Evolutionary conservation across 2,113 vertebrate species (phyloP), one percentile per base, ranked within the genome.

Genomic region (Calonectris borealis): DNA sequence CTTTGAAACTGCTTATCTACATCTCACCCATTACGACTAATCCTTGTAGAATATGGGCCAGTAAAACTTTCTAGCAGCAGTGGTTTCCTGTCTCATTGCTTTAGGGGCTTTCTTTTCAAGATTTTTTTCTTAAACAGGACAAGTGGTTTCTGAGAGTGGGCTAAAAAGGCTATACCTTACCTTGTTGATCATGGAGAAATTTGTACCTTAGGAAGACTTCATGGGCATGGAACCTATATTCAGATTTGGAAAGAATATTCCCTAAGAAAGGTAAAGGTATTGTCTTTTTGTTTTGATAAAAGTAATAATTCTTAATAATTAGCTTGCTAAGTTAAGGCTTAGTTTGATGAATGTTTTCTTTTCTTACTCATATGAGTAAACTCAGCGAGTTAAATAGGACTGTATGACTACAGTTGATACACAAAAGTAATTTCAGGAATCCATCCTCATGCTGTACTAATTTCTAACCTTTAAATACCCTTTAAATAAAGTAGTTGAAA

Each of bases 41-140:
- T 71, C 27, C 24, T 52, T 82, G 26, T 58, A 79, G 44, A 72
- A 24, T 34, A 40, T 21, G 44, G 54, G 75, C 20, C 32, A 90
- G 51, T 65, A 66, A 83, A 85, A 54, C 27, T 24, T 70, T 24
- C 1, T 72, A 93, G 84, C 66, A 81, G 76, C 86, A 94, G 75
- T 95, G 87, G 87, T 86, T 90, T 95, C 93, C 93, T 86, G 31
- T 91, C 93, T 90, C 79, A 66, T 94, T 91, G 90, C 73, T 87
- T 94, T 49, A 97, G 82, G 93, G 90, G 88, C 82, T 91, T 94
- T 89, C 71, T 95, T 95, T 95, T 95, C 76, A 97, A 96, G 94
- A 83, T 77, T 66, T 97, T 96, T 97, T 93, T 96, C 95, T 97
- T 96, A 95, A 97, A 97, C 95, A 97, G 96, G 95, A 95, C 87